Evolutionary conservation across 1,140 invertebrate genomes (phyloP), one percentile per base, ranked within the genome.

Genomic region (Neodiprion fabricii): DNA sequence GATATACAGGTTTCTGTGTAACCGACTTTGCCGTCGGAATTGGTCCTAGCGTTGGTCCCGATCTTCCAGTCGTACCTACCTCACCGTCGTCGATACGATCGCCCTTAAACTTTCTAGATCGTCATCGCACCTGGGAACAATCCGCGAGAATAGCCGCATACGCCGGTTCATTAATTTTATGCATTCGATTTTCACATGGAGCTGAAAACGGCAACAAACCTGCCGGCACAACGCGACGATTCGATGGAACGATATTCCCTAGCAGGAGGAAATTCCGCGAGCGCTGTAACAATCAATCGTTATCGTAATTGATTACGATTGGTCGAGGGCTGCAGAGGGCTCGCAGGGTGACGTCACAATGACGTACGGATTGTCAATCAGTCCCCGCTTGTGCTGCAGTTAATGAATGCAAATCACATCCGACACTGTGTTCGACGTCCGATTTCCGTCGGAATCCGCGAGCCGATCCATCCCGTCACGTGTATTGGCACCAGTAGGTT

Each of bases 351-450:
- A 85, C 83, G 83, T 87, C 84, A 87, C 86, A 87, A 87, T 88
- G 85, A 87, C 85, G 80, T 78, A 83, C 82, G 84, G 81, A 88
- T 88, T 87, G 85, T 87, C 85, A 88, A 88, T 88, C 87, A 88
- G 86, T 21, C 85, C 81, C 80, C 83, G 84, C 85, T 87, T 88
- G 86, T 87, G n/a, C 53, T 17, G 77, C 81, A 80, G 82, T 83
- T 85, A 82, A 86, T 88, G 82, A 83, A 88, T 88, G 85, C 84
- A 87, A 87, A 87, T 87, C 77, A 80, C 17, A 69, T 47, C 67
- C 67, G 67, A 12, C 67, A 47, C 7, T 69, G 67, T 47, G 50
- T 73, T 70, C 71, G 72, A 21, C 67, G 12, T 28, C 12, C 53
- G 53, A 61, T 61, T 61, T 61, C 28, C 28, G 28, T 40, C 28